Percentiles rank a stretch among this genome's conserved stretches.
phyloP scores from a whole-genome alignment of 64 coral and sea anemone species.

The Porites lutea region DNA sequence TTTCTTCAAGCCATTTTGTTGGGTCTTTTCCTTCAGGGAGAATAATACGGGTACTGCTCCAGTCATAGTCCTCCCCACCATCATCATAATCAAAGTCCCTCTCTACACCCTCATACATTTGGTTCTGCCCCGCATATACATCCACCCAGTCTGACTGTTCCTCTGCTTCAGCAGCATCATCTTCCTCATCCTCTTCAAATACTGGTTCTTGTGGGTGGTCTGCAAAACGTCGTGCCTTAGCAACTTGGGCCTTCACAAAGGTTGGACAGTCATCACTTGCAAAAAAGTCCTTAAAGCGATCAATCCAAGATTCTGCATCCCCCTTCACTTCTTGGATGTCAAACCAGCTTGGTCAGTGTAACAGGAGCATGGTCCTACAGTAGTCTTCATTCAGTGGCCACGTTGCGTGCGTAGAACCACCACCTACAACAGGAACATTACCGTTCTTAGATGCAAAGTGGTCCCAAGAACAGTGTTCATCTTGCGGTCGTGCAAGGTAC shows the following conservation, averaged over 20 bases:
- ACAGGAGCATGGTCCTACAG: background rate
- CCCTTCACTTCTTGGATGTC: background rate
- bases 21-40: background rate
- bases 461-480: background rate
- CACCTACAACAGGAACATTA: constrained; percentile 24
- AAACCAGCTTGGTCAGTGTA: background rate
- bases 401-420: constrained; percentile 37
- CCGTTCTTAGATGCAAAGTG: background rate
- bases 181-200: constrained; percentile 6
- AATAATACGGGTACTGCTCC: constrained; percentile 12
- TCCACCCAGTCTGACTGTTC: background rate
- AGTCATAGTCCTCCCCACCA: constrained; percentile 11
- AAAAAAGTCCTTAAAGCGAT: background rate
- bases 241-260: background rate
- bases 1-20: constrained; percentile 22
- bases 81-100: constrained; percentile 16
- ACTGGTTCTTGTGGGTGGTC: background rate
- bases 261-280: background rate
- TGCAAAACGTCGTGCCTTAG: background rate
- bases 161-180: background rate
- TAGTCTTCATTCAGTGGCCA: background rate
- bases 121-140: constrained; percentile 38
- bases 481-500: constrained; percentile 17
- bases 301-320: background rate
- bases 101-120: background rate